phyloP scores from a whole-genome alignment of 2,113 vertebrate genomes.

The Callithrix jacchus region DNA sequence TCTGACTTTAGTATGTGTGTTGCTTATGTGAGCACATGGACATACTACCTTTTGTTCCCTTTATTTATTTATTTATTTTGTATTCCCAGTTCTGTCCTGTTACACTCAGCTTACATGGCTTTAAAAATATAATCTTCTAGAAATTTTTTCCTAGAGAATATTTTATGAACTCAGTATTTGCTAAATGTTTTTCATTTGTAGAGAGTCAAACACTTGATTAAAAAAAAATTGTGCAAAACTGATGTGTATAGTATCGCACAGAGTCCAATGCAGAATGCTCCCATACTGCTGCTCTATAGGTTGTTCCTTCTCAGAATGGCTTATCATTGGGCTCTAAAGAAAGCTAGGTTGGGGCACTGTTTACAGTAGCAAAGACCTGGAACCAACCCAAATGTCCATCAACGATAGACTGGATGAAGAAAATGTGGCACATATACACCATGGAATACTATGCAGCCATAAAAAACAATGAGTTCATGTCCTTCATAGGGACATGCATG shows the following conservation, averaged over 20 bases:
- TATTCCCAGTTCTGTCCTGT: background rate
- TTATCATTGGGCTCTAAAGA: background rate
- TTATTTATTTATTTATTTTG: background rate
- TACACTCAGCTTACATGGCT: background rate
- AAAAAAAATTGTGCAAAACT: background rate
- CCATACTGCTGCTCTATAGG: background rate
- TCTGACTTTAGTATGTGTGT: no score
- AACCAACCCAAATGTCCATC: no score
- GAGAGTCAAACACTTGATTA: background rate
- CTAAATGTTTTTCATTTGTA: background rate
- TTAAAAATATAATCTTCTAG: background rate
- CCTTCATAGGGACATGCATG: no score
- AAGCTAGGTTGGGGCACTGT: background rate
- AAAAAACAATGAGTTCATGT: no score
- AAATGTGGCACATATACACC: no score
- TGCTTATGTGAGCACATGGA: no score
- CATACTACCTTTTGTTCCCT: background rate
- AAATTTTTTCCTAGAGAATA: background rate
- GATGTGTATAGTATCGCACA: background rate
- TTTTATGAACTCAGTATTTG: conserved; percentile 22
- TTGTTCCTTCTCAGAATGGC: background rate
- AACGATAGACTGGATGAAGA: no score
- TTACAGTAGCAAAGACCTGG: no score
- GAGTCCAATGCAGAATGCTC: background rate
- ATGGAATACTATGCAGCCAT: no score